A percentile compares a stretch with the other conserved stretches of the same genome.
These are phyloP conservation scores for Hycleus cichorii DNA, from an alignment of 1,140 invertebrate genomes.

Conservation along the genomic window DNA sequence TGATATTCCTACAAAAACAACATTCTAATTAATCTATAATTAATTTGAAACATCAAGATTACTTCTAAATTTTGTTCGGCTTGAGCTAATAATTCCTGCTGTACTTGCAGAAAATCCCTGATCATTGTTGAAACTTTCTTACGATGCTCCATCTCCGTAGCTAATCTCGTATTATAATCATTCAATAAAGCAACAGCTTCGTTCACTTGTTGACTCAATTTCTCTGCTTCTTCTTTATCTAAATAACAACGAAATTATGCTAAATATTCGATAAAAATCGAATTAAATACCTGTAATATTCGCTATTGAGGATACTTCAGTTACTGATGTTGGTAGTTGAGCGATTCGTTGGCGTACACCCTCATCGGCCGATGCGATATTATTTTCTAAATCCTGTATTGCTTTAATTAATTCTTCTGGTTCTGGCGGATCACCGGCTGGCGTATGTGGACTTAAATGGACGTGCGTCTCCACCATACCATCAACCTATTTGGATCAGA, in stretches of 20 bases:
- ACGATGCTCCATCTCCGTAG: conserved; percentile 81
- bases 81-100: conserved; percentile 74
- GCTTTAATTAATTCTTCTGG: conserved; percentile 80
- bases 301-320: conserved; percentile 76
- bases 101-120: conserved; percentile 75
- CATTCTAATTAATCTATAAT: neutral
- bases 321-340: conserved; percentile 87
- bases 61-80: conserved; percentile 78
- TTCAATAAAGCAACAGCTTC: conserved; percentile 77
- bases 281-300: conserved; percentile 63
- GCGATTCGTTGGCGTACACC: conserved; percentile 86
- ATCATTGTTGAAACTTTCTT: conserved; percentile 78
- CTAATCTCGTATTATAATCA: conserved; percentile 81
- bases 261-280: neutral
- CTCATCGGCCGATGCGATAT: conserved; percentile 87
- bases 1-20: conserved; percentile 67
- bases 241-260: conserved; percentile 30
- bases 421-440: conserved; percentile 78
- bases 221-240: conserved; percentile 67
- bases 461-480: conserved; percentile 65
- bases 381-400: conserved; percentile 72
- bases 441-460: conserved; percentile 67
- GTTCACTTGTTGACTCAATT: conserved; percentile 69
- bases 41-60: neutral
- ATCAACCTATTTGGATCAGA: conserved; percentile 36